Evolutionary conservation across 2,797 vertebrate species (phyloP).

Genomic region (Paramormyrops hopkinsi): DNA sequence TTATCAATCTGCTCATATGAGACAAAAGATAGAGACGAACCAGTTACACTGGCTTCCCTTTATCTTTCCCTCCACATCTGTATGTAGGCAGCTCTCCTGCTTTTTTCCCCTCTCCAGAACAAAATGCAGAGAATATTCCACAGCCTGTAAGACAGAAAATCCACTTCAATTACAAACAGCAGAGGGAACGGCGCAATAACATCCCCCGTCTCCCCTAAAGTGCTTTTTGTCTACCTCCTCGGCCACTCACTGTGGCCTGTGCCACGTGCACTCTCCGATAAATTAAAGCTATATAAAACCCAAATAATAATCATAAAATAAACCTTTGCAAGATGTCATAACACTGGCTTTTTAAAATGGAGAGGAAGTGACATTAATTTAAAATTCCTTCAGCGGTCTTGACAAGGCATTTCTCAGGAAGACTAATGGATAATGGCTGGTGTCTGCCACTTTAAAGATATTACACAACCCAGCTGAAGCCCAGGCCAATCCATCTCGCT

Average conservation of each 20-base stretch:
- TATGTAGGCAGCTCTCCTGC: constrained; percentile 3
- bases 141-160: constrained; percentile 35
- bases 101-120: constrained; percentile 15
- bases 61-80: neutral
- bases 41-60: neutral
- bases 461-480: constrained; percentile 43
- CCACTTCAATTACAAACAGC: constrained; percentile 38
- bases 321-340: constrained; percentile 43
- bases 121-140: constrained; percentile 7
- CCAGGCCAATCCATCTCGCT: constrained; percentile 46
- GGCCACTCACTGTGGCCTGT: neutral
- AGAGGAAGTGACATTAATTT: constrained; percentile 53
- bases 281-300: constrained; percentile 39
- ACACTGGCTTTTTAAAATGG: constrained; percentile 34
- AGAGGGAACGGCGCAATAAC: constrained; percentile 7
- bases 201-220: constrained; percentile 6
- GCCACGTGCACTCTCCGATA: constrained; percentile 23
- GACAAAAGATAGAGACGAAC: neutral
- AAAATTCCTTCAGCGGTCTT: constrained; percentile 51
- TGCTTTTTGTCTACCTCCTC: neutral
- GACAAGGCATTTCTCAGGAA: constrained; percentile 52
- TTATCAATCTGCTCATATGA: neutral
- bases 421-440: constrained; percentile 56
- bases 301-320: constrained; percentile 44
- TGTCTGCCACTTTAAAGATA: constrained; percentile 58